Evolutionary conservation across 2,888 invertebrate species (phyloP), one percentile per base, ranked within the genome.

Genomic region (Campoplex capitator): DNA sequence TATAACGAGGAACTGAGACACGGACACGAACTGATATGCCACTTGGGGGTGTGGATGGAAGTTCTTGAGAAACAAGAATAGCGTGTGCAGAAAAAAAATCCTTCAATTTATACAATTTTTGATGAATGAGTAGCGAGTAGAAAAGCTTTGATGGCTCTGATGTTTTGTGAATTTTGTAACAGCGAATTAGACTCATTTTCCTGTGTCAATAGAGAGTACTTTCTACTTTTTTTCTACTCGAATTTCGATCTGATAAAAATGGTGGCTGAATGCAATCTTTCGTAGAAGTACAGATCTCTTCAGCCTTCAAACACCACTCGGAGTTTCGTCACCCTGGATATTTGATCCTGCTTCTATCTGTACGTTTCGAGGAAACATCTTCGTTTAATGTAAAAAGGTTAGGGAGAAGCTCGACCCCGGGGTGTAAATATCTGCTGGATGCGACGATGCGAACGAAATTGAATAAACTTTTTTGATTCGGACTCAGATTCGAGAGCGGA

Each of bases 401-500:
- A 71, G 28, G n/a, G 7, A 23, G 78, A 58, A 77, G 77, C 56
- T 68, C 73, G 70, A 81, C 65, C 71, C 79, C 42, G 82, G 79
- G 91, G 91, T 91, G 92, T 93, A 93, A 93, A 93, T 93, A 93
- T 92, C 91, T 91, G 87, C 89, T 89, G 86, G 70, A 89, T 91
- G 23, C 23, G 91, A 83, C 90, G 23, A 23, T 91, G 91, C 91
- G 91, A 93, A 90, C 91, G 91, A 90, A 93, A 94, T 93, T 92
- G 94, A 94, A 94, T 94, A 94, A 94, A 94, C 92, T 93, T 94
- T 93, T 93, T 0, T 92, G 92, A 93, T 90, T 91, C 91, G 91
- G 93, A 93, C 92, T 92, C 45, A 9, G 90, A 91, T 88, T 89
- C 92, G 92, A 93, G 93, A 93, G 93, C 93, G 88, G 91, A 91